Percentiles rank a stretch among this genome's conserved stretches.
Evolutionary conservation across 2,888 invertebrate species (phyloP).

Genomic region (Rugalucina vietnamica): DNA sequence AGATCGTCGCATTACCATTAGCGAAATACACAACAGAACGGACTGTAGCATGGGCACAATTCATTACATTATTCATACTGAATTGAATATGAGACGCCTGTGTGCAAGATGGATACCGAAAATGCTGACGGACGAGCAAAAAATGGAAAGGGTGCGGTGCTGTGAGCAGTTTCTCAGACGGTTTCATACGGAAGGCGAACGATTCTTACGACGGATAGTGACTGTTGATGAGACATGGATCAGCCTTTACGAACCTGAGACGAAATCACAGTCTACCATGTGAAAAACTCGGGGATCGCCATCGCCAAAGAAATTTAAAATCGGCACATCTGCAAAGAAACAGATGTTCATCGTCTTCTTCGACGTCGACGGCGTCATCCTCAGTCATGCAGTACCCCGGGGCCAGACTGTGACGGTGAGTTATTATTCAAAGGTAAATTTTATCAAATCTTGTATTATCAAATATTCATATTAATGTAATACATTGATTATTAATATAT

Average conservation of each 20-base stretch:
- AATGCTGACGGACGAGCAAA: neutral
- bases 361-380: neutral
- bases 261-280: neutral
- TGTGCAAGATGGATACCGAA: neutral
- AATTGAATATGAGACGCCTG: neutral
- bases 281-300: neutral
- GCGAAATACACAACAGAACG: neutral
- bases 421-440: neutral
- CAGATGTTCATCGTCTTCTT: neutral
- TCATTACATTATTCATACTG: neutral
- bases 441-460: no score
- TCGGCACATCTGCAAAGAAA: neutral
- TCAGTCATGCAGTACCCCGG: neutral
- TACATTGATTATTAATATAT: no score
- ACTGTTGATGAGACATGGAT: slow-evolving; percentile 1
- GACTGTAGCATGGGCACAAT: neutral
- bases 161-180: slow-evolving; percentile 14
- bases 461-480: no score
- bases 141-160: neutral
- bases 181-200: slow-evolving; percentile 7
- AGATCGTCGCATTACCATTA: slow-evolving; percentile 5
- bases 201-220: neutral
- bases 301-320: neutral
- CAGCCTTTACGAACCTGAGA: neutral
- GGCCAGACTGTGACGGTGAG: neutral